A percentile compares a stretch with the other conserved stretches of the same genome.
Conservation (phyloP, 2,797 vertebrate species). For the Hybognathus amarus region DNA sequence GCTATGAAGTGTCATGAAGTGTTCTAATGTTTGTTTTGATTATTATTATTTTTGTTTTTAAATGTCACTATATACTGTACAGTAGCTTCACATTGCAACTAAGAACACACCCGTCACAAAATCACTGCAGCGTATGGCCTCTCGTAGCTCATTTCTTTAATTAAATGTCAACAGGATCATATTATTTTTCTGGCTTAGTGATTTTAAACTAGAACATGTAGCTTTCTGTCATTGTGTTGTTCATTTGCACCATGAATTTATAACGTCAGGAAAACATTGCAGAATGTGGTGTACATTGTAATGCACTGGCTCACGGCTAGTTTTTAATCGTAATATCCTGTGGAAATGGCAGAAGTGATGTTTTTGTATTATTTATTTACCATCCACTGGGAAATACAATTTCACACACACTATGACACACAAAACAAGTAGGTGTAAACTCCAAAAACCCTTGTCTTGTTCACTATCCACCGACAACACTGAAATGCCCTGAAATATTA, state of each 20-base stretch:
- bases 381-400: background rate
- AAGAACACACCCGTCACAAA: background rate
- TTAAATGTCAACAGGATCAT: constrained; percentile 26
- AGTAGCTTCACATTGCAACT: background rate
- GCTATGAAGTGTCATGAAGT: no score
- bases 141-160: constrained; percentile 11
- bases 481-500: background rate
- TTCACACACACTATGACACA: background rate
- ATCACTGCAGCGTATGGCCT: background rate
- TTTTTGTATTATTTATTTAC: constrained; percentile 14
- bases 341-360: background rate
- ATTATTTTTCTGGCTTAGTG: constrained; percentile 8
- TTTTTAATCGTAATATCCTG: background rate
- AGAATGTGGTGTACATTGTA: background rate
- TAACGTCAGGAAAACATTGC: background rate
- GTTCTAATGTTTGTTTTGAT: background rate
- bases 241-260: constrained; percentile 22
- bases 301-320: background rate
- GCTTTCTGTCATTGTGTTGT: background rate
- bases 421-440: background rate
- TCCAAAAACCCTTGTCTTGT: background rate
- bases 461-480: background rate
- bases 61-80: no score
- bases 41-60: background rate
- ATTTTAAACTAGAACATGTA: constrained; percentile 2